A percentile compares a stretch with the other conserved stretches of the same genome.
phyloP scores from a whole-genome alignment of 64 coral and sea anemone species.

The Montipora foliosa region DNA sequence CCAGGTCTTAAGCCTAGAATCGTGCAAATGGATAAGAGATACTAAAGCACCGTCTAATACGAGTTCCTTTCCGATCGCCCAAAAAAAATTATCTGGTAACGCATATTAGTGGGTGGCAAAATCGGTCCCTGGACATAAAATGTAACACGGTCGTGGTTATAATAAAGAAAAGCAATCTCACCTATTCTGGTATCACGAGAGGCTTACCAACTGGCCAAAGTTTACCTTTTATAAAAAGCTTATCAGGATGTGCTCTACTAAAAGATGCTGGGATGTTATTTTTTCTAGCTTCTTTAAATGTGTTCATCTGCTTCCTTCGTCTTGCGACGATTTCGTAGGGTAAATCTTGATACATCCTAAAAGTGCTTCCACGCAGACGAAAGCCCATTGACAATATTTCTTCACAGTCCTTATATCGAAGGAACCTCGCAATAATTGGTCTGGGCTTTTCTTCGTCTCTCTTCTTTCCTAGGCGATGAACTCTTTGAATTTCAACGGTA shows the following conservation, averaged over 20 bases:
- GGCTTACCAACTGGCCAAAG: conserved; percentile 19
- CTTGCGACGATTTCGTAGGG: background rate
- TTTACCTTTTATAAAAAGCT: conserved; percentile 24
- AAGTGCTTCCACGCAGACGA: background rate
- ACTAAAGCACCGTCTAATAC: background rate
- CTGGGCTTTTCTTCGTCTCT: background rate
- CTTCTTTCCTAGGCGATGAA: background rate
- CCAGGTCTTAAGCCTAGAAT: background rate
- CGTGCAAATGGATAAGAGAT: background rate
- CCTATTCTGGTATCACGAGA: background rate
- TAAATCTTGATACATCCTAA: background rate
- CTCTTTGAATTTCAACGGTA: background rate
- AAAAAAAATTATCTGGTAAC: background rate
- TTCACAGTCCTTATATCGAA: background rate
- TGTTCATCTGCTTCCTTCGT: background rate
- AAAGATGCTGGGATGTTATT: conserved; percentile 22
- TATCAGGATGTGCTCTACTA: conserved; percentile 26
- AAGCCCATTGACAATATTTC: background rate
- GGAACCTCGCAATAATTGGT: background rate
- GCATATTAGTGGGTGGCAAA: background rate
- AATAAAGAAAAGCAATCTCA: background rate
- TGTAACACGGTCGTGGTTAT: background rate
- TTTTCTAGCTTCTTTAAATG: conserved; percentile 1
- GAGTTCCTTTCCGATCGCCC: background rate
- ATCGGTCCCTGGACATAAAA: background rate